Evolutionary conservation across 2,113 vertebrate species (phyloP), one percentile per base, ranked within the genome.

Genomic region (Anarhynchus alexandrinus): DNA sequence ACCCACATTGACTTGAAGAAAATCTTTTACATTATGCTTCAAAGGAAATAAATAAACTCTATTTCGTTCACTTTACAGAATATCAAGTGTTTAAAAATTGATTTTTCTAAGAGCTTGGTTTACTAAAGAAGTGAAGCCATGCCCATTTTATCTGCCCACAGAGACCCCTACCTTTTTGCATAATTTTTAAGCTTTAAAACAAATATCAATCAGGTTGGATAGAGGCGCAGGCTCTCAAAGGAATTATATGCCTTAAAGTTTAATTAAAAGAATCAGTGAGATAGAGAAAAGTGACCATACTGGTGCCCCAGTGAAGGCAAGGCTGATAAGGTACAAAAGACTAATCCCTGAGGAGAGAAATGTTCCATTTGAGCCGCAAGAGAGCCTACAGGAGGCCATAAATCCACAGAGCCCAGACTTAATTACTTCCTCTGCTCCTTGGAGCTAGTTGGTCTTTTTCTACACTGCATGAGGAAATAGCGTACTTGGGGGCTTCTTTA

Each of bases 11-110:
- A 51, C 91, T 74, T 86, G 76, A 93, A 79, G 51, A 81, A 77
- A 91, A 67, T 49, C 70, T 82, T 52, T 69, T 61, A 59, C 57
- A 57, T 84, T 91, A 74, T 54, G 21, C 55, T 82, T 70, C 71
- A 91, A 83, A 97, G 26, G 47, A 93, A 93, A 96, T 52, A 97
- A 95, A 95, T 34, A 82, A 93, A 93, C 76, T 54, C 32, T 47
- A 32, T 67, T 79, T 26, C 34, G 29, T 62, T 38, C 62, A 78
- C 73, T 91, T 85, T 26, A 58, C 4, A 87, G 69, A 59, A 38
- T 25, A 88, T 62, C n/a, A 83, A 51, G 38, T 81, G 61, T 92
- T 96, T 79, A 23, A 81, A 88, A 82, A 54, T 21, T 21, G 15
- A 66, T 70, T 88, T 97, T 92, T 88, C 62, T 58, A 74, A 61